phyloP scores from a whole-genome alignment of 2,797 vertebrate genomes.

The Sibirionetta formosa region DNA sequence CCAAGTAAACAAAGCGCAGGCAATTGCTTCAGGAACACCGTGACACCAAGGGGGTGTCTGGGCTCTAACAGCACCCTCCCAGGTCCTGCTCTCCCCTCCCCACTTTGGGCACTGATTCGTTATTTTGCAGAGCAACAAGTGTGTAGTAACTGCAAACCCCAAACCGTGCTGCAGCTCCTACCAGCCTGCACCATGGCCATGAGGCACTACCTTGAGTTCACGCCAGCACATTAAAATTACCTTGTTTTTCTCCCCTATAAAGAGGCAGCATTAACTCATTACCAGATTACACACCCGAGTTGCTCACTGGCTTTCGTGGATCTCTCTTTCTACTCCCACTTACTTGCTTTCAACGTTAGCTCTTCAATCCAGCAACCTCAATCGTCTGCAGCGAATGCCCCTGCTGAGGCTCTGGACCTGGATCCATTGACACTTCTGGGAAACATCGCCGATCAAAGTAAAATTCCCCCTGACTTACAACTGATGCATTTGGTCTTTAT shows the following conservation, averaged over 20 bases:
- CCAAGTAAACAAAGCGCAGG: neutral
- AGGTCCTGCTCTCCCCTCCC: accelerated
- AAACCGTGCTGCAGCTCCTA: neutral
- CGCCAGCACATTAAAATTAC: neutral
- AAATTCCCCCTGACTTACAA: neutral
- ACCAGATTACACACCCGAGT: neutral
- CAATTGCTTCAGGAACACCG: neutral
- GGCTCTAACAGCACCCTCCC: neutral
- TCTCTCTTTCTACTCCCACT: neutral
- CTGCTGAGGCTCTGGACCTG: neutral
- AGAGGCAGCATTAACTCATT: neutral
- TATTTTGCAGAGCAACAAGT: neutral
- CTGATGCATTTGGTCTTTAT: neutral
- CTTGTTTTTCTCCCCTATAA: neutral
- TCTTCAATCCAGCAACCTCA: neutral
- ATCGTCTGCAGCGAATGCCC: neutral
- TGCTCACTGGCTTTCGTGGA: neutral
- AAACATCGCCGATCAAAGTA: neutral
- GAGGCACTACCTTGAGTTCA: neutral
- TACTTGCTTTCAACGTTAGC: neutral
- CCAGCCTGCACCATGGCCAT: neutral
- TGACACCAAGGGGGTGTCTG: accelerated
- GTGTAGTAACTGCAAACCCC: neutral
- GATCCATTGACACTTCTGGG: neutral
- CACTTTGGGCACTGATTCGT: accelerated